Evolutionary conservation across 2,888 invertebrate species (phyloP).

Genomic region (Allacma fusca): DNA sequence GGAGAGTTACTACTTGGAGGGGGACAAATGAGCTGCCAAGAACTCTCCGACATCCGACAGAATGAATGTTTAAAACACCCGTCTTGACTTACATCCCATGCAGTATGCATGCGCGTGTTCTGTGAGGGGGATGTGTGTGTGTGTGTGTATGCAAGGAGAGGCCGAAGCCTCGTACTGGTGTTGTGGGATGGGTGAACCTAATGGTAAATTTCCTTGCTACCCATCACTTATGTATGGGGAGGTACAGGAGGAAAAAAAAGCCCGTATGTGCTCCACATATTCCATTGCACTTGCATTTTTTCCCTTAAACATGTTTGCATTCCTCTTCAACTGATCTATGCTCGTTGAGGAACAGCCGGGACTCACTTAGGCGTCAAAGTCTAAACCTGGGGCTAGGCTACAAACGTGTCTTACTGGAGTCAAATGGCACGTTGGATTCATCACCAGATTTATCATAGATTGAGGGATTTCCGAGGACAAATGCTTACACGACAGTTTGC

Average conservation of each 20-base stretch:
- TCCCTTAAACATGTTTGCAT: not conserved
- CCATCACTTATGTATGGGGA: slow-evolving; percentile 13
- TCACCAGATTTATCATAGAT: no score
- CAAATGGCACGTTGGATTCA: no score
- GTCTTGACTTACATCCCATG: slow-evolving; percentile 19
- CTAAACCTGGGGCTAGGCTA: not conserved
- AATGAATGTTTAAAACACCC: slow-evolving; percentile 30
- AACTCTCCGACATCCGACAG: slow-evolving; percentile 36
- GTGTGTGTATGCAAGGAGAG: not conserved
- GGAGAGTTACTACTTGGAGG: slow-evolving; percentile 25
- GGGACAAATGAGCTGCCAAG: slow-evolving; percentile 42
- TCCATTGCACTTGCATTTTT: not conserved
- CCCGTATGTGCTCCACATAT: not conserved
- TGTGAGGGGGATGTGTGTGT: not conserved
- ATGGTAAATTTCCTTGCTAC: slow-evolving; percentile 2
- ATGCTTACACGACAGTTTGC: no score
- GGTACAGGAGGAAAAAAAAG: not conserved
- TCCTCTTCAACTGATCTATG: not conserved
- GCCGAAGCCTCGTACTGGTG: not conserved
- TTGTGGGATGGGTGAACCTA: slow-evolving; percentile 4
- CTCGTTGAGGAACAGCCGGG: slow-evolving; percentile 5
- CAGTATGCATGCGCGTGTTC: not conserved
- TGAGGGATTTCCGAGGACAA: no score
- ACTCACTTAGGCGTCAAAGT: slow-evolving; percentile 9
- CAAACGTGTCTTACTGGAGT: no score